A percentile compares a stretch with the other conserved stretches of the same genome.
These are phyloP conservation scores for Epinephelus fuscoguttatus DNA, from an alignment of 2,113 vertebrate species.

Conservation along the genomic window DNA sequence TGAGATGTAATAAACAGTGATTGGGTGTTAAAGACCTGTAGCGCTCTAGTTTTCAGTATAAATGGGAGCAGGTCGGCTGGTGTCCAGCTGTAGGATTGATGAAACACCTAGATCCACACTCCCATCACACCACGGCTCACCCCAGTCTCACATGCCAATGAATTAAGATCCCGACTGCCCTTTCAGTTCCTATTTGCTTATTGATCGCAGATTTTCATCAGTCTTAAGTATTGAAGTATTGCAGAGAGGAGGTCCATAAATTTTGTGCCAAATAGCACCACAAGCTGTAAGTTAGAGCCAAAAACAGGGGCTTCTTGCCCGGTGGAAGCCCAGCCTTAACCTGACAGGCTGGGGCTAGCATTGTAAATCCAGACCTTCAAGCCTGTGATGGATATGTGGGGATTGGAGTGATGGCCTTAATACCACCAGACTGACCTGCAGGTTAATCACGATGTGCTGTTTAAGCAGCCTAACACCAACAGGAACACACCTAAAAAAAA, in stretches of 20 bases:
- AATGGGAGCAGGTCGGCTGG: slow-evolving; percentile 26
- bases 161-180: slow-evolving; percentile 65
- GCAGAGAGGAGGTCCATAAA: slow-evolving; percentile 66
- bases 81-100: slow-evolving; percentile 68
- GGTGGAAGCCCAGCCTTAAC: slow-evolving; percentile 50
- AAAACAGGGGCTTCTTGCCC: slow-evolving; percentile 33
- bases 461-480: slow-evolving; percentile 60
- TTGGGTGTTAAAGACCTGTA: slow-evolving; percentile 39
- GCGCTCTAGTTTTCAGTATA: slow-evolving; percentile 10
- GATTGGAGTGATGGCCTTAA: slow-evolving; percentile 67
- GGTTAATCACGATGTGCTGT: slow-evolving; percentile 71
- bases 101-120: slow-evolving; percentile 44
- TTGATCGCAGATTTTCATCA: slow-evolving; percentile 84
- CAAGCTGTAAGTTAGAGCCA: slow-evolving; percentile 68
- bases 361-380: slow-evolving; percentile 71
- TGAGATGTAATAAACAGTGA: slow-evolving; percentile 36
- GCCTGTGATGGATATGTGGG: slow-evolving; percentile 66
- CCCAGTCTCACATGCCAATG: slow-evolving; percentile 55
- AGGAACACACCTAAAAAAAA: slow-evolving; percentile 37
- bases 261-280: slow-evolving; percentile 67
- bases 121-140: slow-evolving; percentile 30
- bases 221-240: slow-evolving; percentile 70
- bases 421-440: slow-evolving; percentile 61
- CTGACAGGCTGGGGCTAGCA: slow-evolving; percentile 47
- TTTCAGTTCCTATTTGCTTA: slow-evolving; percentile 78